Base-by-base conservation (phyloP, 1,140 invertebrate species). In the Leucophenga varia region DNA sequence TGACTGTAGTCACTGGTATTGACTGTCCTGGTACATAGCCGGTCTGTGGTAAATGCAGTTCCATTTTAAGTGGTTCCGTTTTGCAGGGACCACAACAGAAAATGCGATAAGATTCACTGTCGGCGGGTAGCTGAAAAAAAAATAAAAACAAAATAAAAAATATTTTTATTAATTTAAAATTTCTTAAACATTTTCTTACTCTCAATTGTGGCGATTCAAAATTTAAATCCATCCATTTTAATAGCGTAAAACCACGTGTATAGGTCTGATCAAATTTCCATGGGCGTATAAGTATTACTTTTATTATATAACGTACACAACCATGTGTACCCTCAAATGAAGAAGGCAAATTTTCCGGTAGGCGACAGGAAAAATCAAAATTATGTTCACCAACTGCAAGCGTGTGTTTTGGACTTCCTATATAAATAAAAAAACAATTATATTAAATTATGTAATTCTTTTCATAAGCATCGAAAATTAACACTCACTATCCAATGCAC, bases 231-330 rank as follows among this genome's bases (percentile, higher is more conserved):
- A 87, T 79, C 25, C 84, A 80, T 56, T 82, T 81, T 4, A 89
- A 78, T 10, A 91, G 84, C 3, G 85, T 88, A 57, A 91, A 88
- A 2, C 82, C 82, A 54, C 79, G 79, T 67, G 87, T 87, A 40
- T 80, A 80, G 54, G 85, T 84, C 55, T 87, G 82, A 76, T 90
- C 86, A 54, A 84, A 86, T 42, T 85, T 85, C 87, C 87, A 89
- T 14, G 87, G 86, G 30, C 87, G 79, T 61, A 88, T 81, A 42
- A 91, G 69, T 16, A 59, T 17, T 2, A 75, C 87, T 71, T 87
- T 88, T 2, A 86, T 77, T 47, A 80, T 84, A 58, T 89, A 89
- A 8, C 86, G 76, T 43, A 89, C 76, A 57, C 81, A 79, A 6
- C 87, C 87, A 71, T 83, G 80, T 28, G 84, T 80, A 0, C 85